Evolutionary conservation across 2,888 invertebrate species (phyloP).

Genomic region (Kryphioiulus occultus): DNA sequence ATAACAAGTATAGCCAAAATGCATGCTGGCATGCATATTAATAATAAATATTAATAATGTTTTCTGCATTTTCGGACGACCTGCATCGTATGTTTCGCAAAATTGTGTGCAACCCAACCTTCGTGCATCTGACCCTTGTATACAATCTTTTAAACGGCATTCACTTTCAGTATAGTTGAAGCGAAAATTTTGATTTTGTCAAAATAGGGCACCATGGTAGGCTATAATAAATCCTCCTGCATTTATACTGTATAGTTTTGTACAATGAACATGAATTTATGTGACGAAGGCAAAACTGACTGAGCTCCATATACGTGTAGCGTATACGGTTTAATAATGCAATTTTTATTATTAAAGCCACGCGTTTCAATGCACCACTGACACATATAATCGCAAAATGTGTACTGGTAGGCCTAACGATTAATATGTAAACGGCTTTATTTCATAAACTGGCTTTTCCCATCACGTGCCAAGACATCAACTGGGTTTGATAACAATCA

Average conservation of each 20-base stretch:
- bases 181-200: neutral
- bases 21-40: no score
- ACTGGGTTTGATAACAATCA: neutral
- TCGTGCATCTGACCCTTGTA: neutral
- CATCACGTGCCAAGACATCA: neutral
- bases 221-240: neutral
- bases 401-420: neutral
- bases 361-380: neutral
- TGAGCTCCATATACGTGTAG: neutral
- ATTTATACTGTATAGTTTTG: neutral
- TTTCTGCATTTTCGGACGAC: neutral
- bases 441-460: neutral
- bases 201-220: slow-evolving; percentile 5
- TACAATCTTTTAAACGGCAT: neutral
- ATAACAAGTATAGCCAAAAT: no score
- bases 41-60: neutral
- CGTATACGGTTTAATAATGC: neutral
- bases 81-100: neutral
- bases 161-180: neutral
- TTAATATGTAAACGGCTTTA: neutral
- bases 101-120: neutral
- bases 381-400: neutral
- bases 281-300: neutral
- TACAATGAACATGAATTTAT: neutral
- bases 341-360: neutral